phyloP scores from a whole-genome alignment of 2,797 vertebrate genomes.

The Euphonia xanthogaster region DNA sequence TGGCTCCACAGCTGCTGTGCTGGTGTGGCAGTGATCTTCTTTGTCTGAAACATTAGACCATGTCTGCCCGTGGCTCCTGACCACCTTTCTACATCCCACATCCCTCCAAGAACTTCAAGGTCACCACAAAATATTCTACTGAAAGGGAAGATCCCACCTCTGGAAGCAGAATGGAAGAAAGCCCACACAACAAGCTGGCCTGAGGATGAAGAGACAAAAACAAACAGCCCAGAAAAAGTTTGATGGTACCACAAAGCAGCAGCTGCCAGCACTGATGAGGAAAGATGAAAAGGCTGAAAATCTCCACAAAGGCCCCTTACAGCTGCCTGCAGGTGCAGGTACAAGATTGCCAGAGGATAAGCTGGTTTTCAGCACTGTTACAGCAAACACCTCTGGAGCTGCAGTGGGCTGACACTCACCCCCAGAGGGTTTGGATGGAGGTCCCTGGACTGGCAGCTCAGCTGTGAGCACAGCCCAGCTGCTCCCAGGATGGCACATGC shows the following conservation, averaged over 20 bases:
- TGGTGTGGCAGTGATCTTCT: not conserved
- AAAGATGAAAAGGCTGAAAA: not conserved
- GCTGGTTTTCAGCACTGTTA: not conserved
- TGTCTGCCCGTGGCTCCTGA: not conserved
- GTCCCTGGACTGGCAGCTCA: not conserved
- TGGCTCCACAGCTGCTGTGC: not conserved
- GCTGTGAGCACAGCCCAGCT: not conserved
- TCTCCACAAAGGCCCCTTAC: not conserved
- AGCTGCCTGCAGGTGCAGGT: not conserved
- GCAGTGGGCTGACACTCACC: not conserved
- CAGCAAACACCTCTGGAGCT: not conserved
- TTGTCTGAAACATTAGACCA: not conserved
- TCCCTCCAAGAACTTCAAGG: not conserved
- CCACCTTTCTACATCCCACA: not conserved
- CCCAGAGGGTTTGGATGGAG: fast-evolving
- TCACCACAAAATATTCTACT: not conserved
- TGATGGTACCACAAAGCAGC: not conserved
- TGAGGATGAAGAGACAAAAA: not conserved
- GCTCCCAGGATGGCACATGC: not conserved
- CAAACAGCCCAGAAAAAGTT: not conserved
- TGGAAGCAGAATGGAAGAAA: not conserved
- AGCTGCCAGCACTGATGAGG: not conserved
- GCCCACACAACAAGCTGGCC: not conserved
- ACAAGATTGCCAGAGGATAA: not conserved
- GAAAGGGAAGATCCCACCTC: not conserved